Evolutionary conservation across 1,140 invertebrate species (phyloP).

Genomic region (Odontomachus brunneus): DNA sequence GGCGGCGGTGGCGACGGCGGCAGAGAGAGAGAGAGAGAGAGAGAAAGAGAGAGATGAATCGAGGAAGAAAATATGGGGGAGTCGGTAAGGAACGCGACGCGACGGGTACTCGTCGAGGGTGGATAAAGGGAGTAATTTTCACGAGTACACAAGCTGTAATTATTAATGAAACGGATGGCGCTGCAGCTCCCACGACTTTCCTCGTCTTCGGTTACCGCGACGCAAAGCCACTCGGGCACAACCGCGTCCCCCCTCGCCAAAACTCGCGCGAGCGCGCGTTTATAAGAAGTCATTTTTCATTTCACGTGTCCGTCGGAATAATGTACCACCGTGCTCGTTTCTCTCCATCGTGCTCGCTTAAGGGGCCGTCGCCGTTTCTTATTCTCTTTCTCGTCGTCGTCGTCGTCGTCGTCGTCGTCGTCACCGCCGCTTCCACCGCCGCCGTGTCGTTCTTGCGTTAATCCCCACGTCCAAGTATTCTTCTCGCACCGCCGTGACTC

Average conservation of each 20-base stretch:
- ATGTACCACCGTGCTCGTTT: slow-evolving; percentile 41
- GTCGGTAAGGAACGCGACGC: slow-evolving; percentile 13
- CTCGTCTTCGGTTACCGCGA: slow-evolving; percentile 62
- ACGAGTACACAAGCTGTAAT: slow-evolving; percentile 74
- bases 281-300: slow-evolving; percentile 68
- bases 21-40: too few relatives aligned
- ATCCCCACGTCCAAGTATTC: too few relatives aligned
- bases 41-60: slow-evolving; percentile 34
- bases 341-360: slow-evolving; percentile 47
- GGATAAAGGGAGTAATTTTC: slow-evolving; percentile 78
- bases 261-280: slow-evolving; percentile 44
- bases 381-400: slow-evolving; percentile 17
- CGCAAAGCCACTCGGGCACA: slow-evolving; percentile 40
- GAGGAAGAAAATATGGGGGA: slow-evolving; percentile 24
- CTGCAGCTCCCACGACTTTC: slow-evolving; percentile 16
- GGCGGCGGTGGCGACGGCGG: too few relatives aligned
- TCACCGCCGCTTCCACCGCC: too few relatives aligned
- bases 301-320: slow-evolving; percentile 50
- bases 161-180: slow-evolving; percentile 75
- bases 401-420: slow-evolving; percentile 6
- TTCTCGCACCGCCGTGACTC: slow-evolving; percentile 6
- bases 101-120: slow-evolving; percentile 54
- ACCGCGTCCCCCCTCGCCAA: slow-evolving; percentile 2
- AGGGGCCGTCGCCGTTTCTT: slow-evolving; percentile 30
- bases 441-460: too few relatives aligned